These are phyloP conservation scores for Varecia variegata DNA, from an alignment of 2,797 vertebrate genomes.

Conservation along the genomic window DNA sequence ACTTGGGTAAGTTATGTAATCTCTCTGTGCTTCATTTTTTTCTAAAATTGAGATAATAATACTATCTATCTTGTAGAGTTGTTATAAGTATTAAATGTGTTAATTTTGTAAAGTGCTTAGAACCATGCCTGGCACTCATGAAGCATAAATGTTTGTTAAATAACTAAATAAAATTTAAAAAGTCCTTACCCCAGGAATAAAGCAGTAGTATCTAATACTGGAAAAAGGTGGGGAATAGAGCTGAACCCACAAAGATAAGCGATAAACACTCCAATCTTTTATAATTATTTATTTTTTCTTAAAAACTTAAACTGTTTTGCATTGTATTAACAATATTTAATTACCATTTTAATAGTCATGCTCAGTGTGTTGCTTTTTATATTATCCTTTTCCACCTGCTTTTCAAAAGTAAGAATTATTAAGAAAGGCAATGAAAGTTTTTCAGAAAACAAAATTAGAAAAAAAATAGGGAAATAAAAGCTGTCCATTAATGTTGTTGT, in stretches of 20 bases:
- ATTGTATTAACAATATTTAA: background rate
- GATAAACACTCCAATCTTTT: background rate
- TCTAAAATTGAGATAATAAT: background rate
- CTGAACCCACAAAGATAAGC: background rate
- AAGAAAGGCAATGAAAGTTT: background rate
- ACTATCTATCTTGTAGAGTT: background rate
- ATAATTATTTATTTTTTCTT: background rate
- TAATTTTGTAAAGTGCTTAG: background rate
- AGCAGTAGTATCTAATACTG: background rate
- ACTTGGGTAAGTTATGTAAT: background rate
- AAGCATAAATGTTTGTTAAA: background rate
- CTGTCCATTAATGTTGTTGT: background rate
- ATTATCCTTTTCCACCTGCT: background rate
- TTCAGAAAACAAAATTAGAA: constrained; percentile 17
- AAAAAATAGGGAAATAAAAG: background rate
- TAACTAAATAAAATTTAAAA: background rate
- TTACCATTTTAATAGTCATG: background rate
- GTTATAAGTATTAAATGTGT: background rate
- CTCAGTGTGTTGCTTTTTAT: background rate
- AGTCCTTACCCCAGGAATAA: background rate
- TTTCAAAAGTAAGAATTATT: constrained; percentile 4
- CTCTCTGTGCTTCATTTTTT: background rate
- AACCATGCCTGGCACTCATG: background rate
- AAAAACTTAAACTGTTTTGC: background rate
- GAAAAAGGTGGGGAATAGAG: background rate